These are phyloP conservation scores for Stenoptilia bipunctidactyla DNA, from an alignment of 2,888 invertebrate genomes.

Conservation along the genomic window DNA sequence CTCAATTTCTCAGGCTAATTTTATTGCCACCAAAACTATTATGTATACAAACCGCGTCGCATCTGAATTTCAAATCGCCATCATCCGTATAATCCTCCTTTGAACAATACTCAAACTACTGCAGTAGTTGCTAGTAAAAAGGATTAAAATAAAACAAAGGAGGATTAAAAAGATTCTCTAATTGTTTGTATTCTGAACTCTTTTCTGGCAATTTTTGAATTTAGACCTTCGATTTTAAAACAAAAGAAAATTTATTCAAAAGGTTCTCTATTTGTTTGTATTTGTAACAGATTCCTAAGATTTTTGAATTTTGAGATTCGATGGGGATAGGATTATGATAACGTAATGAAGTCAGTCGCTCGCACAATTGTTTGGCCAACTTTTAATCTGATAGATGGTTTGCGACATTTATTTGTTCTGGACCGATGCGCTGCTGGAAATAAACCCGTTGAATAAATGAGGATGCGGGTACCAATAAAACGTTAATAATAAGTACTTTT, in stretches of 20 bases:
- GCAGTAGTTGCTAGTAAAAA: not conserved
- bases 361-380: no score
- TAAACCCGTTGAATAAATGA: no score
- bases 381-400: no score
- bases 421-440: no score
- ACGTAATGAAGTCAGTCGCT: no score
- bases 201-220: not conserved
- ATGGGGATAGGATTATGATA: no score
- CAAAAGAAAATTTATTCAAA: not conserved
- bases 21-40: not conserved
- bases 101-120: no score
- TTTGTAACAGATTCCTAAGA: not conserved
- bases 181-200: not conserved
- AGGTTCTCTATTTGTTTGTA: not conserved
- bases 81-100: no score
- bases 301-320: no score
- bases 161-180: not conserved
- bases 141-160: slow-evolving; percentile 1
- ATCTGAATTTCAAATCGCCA: not conserved
- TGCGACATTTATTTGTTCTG: no score
- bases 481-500: no score
- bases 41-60: not conserved
- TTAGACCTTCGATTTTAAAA: not conserved
- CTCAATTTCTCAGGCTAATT: not conserved
- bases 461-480: no score